Conservation (phyloP, 2,888 invertebrate species). For the Xestia ashworthii region DNA sequence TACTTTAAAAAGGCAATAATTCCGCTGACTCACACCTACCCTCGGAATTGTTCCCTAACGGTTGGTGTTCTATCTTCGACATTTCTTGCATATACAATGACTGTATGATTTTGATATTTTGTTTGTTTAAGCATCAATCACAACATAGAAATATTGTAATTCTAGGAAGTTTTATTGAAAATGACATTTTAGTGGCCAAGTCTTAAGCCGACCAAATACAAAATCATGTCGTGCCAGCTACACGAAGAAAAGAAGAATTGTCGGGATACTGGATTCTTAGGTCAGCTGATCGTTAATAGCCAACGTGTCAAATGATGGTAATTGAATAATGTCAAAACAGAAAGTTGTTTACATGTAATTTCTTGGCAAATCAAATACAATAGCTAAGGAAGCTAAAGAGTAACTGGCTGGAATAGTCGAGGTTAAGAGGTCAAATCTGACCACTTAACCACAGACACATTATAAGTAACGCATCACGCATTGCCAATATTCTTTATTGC, state of each 20-base stretch:
- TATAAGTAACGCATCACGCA: constrained; percentile 51
- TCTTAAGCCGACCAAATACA: not conserved
- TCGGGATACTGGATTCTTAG: not conserved
- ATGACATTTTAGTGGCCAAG: not conserved
- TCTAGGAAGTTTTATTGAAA: not conserved
- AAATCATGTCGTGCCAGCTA: not conserved
- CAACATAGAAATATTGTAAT: constrained; percentile 10
- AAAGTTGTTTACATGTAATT: constrained; percentile 23
- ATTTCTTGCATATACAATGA: constrained; percentile 68
- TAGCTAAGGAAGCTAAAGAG: constrained; percentile 42
- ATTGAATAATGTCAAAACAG: constrained; percentile 22
- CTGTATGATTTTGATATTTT: constrained; percentile 73
- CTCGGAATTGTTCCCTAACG: constrained; percentile 79
- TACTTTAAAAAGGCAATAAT: constrained; percentile 83
- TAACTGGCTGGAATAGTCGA: constrained; percentile 23
- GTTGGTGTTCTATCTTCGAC: constrained; percentile 76
- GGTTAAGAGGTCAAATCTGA: constrained; percentile 46
- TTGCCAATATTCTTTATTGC: constrained; percentile 8
- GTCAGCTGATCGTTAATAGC: not conserved
- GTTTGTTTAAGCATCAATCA: constrained; percentile 59
- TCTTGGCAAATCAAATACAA: constrained; percentile 33
- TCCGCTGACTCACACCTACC: constrained; percentile 86
- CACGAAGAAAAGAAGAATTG: not conserved
- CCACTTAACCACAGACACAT: constrained; percentile 16
- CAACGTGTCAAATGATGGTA: not conserved